phyloP scores from a whole-genome alignment of 2,888 invertebrate genomes.

The Drosophila mulleri region DNA sequence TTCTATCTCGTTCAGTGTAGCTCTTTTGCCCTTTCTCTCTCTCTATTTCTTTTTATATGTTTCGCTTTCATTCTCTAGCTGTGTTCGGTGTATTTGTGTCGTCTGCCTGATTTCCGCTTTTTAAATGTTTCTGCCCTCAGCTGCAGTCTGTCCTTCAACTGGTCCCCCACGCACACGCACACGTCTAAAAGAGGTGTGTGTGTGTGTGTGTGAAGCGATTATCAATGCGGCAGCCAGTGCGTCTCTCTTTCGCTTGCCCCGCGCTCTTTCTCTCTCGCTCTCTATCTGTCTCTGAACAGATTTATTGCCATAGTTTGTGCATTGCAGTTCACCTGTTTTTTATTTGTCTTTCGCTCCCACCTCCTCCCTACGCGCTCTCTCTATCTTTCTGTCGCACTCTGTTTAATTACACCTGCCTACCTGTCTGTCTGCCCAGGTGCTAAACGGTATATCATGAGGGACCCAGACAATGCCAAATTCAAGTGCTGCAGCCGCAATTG shows the following conservation, averaged over 20 bases:
- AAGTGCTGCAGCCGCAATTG: conserved; percentile 9
- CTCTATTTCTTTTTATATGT: background rate
- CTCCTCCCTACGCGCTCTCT: background rate
- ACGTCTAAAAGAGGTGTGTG: conserved; percentile 1
- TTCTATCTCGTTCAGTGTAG: too few relatives aligned
- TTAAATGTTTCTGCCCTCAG: conserved; percentile 68
- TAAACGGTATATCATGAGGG: conserved; percentile 36
- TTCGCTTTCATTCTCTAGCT: conserved; percentile 19
- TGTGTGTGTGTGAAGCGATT: conserved; percentile 30
- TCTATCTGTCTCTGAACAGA: conserved; percentile 36
- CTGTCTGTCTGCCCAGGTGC: conserved; percentile 41
- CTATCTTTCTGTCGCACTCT: background rate
- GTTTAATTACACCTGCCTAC: conserved; percentile 26
- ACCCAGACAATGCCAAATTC: conserved; percentile 40
- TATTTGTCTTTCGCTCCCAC: background rate
- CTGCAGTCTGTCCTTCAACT: conserved; percentile 54
- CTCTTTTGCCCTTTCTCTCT: too few relatives aligned
- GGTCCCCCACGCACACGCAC: conserved; percentile 14
- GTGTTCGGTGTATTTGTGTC: conserved; percentile 60
- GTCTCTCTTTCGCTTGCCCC: too few relatives aligned
- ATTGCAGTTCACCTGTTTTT: conserved; percentile 51
- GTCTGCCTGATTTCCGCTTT: conserved; percentile 79
- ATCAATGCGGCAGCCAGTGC: conserved; percentile 42
- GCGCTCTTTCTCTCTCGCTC: background rate
- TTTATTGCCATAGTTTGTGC: conserved; percentile 64